Evolutionary conservation across 2,888 invertebrate genomes (phyloP).

Genomic region (Podabrus alpinus): DNA sequence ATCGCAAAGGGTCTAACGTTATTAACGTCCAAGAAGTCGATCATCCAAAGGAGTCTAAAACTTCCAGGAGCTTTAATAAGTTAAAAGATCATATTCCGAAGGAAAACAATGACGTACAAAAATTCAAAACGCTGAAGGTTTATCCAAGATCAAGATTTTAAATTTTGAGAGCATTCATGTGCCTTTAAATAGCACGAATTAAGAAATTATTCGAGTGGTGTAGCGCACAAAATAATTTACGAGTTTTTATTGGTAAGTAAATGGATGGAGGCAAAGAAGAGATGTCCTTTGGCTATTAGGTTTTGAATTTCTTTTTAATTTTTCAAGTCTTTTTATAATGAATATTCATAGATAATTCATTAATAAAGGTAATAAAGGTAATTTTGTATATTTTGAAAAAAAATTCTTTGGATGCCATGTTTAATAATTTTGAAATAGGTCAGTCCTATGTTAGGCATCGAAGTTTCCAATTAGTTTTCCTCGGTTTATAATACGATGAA

Average conservation of each 20-base stretch:
- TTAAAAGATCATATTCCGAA: background rate
- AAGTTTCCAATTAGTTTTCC: no score
- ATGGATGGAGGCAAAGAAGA: no score
- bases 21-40: constrained; percentile 63
- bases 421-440: no score
- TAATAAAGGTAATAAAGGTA: no score
- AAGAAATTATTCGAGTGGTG: background rate
- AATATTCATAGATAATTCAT: no score
- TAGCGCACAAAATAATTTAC: background rate
- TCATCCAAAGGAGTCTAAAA: constrained; percentile 6
- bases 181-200: background rate
- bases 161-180: background rate
- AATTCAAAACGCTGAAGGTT: constrained; percentile 16
- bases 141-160: constrained; percentile 25
- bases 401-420: no score
- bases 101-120: constrained; percentile 14
- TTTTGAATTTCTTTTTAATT: no score
- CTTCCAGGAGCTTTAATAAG: background rate
- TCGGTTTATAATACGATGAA: no score
- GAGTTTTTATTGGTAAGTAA: background rate
- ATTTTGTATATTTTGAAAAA: no score
- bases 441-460: no score
- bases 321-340: no score
- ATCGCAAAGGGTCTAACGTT: constrained; percentile 65
- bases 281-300: no score